Conservation (phyloP, 2,113 vertebrate genomes). For the Cynocephalus volans region DNA sequence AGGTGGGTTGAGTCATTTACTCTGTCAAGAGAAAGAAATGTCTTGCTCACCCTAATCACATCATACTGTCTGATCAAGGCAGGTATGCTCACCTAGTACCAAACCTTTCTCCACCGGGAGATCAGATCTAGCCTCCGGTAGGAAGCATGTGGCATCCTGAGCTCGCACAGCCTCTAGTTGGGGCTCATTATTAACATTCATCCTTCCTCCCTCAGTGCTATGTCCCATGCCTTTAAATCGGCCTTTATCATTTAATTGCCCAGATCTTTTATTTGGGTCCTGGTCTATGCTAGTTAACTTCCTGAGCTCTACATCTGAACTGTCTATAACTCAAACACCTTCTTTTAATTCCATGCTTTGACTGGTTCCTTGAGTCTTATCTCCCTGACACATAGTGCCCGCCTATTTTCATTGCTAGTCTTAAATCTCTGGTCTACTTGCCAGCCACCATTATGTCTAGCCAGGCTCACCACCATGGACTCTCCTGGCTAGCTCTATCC, state of each 20-base stretch:
- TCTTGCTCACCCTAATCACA: background rate
- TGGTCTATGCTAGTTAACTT: conserved; percentile 8
- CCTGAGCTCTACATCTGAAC: background rate
- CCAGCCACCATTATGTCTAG: background rate
- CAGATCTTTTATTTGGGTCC: background rate
- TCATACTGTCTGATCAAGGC: background rate
- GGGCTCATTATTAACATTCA: background rate
- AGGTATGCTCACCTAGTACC: background rate
- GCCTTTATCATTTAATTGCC: background rate
- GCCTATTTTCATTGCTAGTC: background rate
- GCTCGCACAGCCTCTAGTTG: background rate
- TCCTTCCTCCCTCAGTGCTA: background rate
- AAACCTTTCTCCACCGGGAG: background rate
- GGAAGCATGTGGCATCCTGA: background rate
- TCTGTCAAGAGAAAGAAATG: background rate
- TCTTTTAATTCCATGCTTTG: background rate
- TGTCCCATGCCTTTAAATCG: background rate
- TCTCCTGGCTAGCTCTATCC: background rate
- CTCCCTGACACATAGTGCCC: background rate
- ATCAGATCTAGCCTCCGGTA: background rate
- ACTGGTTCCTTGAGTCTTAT: background rate
- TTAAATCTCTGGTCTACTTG: background rate
- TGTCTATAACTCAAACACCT: background rate
- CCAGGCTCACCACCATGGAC: background rate
- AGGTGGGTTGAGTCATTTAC: background rate